These are phyloP conservation scores for Lucilia sericata DNA, from an alignment of 1,140 invertebrate genomes.

Conservation along the genomic window DNA sequence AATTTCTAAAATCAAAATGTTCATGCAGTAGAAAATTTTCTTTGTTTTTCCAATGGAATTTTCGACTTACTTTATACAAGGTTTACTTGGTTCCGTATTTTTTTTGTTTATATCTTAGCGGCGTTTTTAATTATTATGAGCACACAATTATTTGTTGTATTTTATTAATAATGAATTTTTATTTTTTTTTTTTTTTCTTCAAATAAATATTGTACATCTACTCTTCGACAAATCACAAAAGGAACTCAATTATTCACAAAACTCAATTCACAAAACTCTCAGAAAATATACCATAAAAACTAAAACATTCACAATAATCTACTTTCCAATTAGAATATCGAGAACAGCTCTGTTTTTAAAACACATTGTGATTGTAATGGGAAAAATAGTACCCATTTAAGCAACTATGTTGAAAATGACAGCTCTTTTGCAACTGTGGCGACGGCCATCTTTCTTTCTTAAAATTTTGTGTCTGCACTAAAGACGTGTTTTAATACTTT, in stretches of 20 bases:
- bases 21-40: background rate
- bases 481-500: conserved; percentile 68
- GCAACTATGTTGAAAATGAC: background rate
- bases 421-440: conserved; percentile 25
- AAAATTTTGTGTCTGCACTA: conserved; percentile 62
- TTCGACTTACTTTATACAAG: conserved; percentile 5
- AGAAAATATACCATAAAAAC: too few species aligned
- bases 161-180: conserved; percentile 8
- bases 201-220: background rate
- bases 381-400: background rate
- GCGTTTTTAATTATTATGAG: background rate
- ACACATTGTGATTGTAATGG: background rate
- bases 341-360: background rate
- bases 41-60: background rate
- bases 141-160: conserved; percentile 11
- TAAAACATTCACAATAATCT: too few species aligned
- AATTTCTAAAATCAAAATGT: background rate
- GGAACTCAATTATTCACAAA: background rate
- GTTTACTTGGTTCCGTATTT: background rate
- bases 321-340: too few species aligned
- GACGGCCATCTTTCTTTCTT: conserved; percentile 57
- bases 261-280: too few species aligned
- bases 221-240: conserved; percentile 13
- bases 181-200: background rate
- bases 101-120: background rate